Conservation (phyloP, 2,888 invertebrate species). For the Coelinius sp. region DNA sequence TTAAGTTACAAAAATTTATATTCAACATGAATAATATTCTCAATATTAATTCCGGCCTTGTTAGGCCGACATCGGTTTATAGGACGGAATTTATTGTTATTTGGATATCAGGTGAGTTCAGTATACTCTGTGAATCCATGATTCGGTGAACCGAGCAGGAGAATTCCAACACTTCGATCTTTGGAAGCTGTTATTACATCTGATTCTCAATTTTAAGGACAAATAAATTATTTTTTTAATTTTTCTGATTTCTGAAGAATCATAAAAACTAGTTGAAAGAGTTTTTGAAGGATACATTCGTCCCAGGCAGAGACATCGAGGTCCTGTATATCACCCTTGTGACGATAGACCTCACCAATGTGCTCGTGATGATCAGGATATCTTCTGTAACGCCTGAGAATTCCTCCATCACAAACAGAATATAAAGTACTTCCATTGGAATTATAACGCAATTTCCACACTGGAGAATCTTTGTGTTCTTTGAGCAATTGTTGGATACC, state of each 20-base stretch:
- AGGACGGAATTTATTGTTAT: constrained; percentile 44
- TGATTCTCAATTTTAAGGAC: constrained; percentile 48
- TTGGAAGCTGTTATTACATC: constrained; percentile 72
- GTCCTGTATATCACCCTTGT: constrained; percentile 71
- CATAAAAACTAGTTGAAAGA: constrained; percentile 4
- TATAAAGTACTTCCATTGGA: constrained; percentile 71
- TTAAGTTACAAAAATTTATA: constrained; percentile 25
- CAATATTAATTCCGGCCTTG: constrained; percentile 10
- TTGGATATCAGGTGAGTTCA: constrained; percentile 68
- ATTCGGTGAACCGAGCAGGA: constrained; percentile 71
- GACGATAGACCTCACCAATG: constrained; percentile 71
- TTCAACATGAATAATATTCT: constrained; percentile 30
- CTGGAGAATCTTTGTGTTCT: constrained; percentile 67
- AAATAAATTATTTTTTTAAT: neutral
- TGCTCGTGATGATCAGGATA: constrained; percentile 71
- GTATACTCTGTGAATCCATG: constrained; percentile 72
- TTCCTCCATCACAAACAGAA: constrained; percentile 70
- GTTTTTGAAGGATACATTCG: constrained; percentile 71
- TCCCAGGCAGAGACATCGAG: constrained; percentile 72
- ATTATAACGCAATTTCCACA: constrained; percentile 71
- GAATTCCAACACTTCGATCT: constrained; percentile 71
- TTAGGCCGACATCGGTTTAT: constrained; percentile 26
- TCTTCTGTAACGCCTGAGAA: constrained; percentile 69
- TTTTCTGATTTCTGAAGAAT: neutral
- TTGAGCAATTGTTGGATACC: constrained; percentile 69